Conservation (phyloP, 2,888 invertebrate genomes). For the Tipula lateralis region DNA sequence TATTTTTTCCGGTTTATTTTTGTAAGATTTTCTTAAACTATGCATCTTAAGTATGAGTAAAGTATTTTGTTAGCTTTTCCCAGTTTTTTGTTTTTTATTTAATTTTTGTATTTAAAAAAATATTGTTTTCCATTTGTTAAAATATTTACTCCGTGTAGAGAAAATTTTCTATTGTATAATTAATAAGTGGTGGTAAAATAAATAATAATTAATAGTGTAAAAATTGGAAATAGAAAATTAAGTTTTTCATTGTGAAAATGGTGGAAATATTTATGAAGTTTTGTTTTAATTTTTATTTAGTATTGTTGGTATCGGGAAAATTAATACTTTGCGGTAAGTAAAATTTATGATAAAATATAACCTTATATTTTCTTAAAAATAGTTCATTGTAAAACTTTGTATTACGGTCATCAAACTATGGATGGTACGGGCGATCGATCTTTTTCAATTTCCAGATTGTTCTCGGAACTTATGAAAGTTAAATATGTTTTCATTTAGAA, state of each 20-base stretch:
- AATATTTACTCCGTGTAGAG: background rate
- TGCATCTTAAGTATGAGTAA: background rate
- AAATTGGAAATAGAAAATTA: background rate
- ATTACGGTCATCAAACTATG: too few relatives aligned
- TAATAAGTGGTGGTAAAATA: background rate
- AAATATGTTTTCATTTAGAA: too few relatives aligned
- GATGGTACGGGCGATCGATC: too few relatives aligned
- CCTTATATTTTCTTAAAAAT: too few relatives aligned
- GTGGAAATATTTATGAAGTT: background rate
- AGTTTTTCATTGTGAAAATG: conserved; percentile 19
- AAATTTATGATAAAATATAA: too few relatives aligned
- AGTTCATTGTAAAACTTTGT: too few relatives aligned
- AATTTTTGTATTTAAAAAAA: background rate
- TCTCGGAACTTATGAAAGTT: too few relatives aligned
- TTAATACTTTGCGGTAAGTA: background rate
- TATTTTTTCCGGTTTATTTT: background rate
- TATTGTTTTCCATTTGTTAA: background rate
- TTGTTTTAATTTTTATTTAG: background rate
- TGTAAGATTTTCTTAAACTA: background rate
- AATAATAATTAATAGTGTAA: background rate
- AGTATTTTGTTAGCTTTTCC: background rate
- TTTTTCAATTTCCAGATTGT: too few relatives aligned
- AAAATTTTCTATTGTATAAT: background rate
- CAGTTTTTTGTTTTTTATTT: background rate
- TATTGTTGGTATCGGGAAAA: background rate